Conservation (phyloP, 2,797 vertebrate species). For the Uromys caudimaculatus region DNA sequence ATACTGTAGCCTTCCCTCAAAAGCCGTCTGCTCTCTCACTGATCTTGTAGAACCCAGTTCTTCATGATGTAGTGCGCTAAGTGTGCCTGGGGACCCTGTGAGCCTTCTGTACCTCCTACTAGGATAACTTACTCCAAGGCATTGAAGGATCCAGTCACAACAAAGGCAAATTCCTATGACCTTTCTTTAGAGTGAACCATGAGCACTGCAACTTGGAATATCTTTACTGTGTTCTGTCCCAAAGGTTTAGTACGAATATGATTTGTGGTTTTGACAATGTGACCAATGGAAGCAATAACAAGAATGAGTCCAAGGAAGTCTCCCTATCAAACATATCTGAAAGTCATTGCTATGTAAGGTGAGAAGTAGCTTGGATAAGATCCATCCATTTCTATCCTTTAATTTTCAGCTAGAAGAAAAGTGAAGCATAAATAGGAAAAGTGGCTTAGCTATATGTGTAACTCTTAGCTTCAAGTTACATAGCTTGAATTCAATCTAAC, state of each 20-base stretch:
- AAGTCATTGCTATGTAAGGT: not conserved
- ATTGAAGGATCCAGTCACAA: accelerated
- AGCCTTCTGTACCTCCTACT: not conserved
- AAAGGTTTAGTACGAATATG: not conserved
- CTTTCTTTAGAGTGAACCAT: not conserved
- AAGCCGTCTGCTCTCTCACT: not conserved
- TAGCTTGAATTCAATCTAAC: not conserved
- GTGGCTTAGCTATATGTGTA: not conserved
- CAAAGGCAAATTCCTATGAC: not conserved
- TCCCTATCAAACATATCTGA: not conserved
- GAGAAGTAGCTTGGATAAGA: not conserved
- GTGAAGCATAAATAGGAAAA: not conserved
- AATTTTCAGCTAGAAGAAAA: not conserved
- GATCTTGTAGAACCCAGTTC: not conserved
- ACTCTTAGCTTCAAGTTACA: not conserved
- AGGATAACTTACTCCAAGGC: not conserved
- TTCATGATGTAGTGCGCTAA: not conserved
- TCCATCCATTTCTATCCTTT: too few species aligned
- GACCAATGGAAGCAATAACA: slow-evolving; percentile 5
- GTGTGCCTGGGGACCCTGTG: too few species aligned
- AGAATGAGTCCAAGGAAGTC: not conserved
- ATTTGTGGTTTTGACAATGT: not conserved
- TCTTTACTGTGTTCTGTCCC: not conserved
- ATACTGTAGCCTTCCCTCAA: not conserved
- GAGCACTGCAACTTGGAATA: not conserved